phyloP scores from a whole-genome alignment of 2,797 vertebrate species.

The Hydrophis major region DNA sequence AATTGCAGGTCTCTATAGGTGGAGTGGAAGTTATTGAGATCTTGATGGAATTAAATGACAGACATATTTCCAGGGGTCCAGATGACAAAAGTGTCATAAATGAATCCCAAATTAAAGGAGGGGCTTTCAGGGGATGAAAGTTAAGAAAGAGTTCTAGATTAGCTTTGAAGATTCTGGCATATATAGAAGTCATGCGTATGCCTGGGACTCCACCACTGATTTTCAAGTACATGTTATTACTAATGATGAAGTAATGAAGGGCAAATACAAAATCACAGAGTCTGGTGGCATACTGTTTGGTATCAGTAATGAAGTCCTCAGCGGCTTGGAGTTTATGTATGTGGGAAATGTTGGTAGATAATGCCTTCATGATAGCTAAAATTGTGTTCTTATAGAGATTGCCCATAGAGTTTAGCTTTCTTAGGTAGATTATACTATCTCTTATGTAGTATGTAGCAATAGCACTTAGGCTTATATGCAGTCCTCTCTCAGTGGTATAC shows the following conservation, averaged over 20 bases:
- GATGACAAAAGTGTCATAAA: not conserved
- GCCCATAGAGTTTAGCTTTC: not conserved
- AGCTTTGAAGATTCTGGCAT: not conserved
- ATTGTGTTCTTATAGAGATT: not conserved
- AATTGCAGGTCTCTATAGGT: not conserved
- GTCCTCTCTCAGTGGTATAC: too few relatives aligned
- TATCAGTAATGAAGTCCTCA: not conserved
- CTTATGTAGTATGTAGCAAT: not conserved
- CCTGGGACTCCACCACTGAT: not conserved
- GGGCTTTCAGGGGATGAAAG: not conserved
- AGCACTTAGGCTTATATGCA: too few relatives aligned
- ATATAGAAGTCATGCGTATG: not conserved
- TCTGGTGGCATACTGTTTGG: not conserved
- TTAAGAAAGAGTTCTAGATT: not conserved
- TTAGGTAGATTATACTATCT: not conserved
- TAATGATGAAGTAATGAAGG: not conserved
- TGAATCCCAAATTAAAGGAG: not conserved
- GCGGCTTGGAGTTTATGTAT: not conserved
- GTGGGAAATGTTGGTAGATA: not conserved
- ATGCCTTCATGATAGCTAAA: not conserved
- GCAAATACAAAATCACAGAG: not conserved
- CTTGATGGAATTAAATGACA: not conserved
- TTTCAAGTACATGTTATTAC: too few relatives aligned
- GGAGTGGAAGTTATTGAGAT: not conserved
- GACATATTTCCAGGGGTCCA: not conserved